These are phyloP conservation scores for Myanophis thanlyinensis DNA, from an alignment of 2,113 vertebrate genomes.

Conservation along the genomic window DNA sequence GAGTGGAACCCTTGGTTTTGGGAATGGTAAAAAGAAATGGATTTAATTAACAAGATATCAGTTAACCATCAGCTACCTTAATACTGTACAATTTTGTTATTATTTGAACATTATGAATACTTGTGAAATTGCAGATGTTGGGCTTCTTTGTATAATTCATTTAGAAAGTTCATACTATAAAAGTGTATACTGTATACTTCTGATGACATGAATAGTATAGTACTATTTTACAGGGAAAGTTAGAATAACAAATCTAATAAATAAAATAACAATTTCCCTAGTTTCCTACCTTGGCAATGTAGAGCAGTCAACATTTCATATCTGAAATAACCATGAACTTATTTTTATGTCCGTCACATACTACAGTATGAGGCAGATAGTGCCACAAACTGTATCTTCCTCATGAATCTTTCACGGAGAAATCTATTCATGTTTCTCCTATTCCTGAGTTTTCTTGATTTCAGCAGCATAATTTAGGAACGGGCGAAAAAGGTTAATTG, in stretches of 20 bases:
- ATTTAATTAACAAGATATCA: neutral
- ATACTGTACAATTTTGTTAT: no score
- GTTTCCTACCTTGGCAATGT: neutral
- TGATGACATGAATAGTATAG: neutral
- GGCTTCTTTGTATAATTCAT: no score
- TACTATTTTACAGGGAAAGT: neutral
- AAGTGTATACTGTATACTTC: no score
- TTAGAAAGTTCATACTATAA: no score
- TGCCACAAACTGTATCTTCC: neutral
- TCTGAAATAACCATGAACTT: neutral
- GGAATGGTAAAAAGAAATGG: neutral
- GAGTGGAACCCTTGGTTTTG: neutral
- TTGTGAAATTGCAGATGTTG: no score
- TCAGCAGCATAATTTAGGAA: neutral
- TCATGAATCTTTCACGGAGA: neutral
- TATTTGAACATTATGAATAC: no score
- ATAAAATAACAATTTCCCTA: neutral
- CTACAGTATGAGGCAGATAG: neutral
- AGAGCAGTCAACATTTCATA: neutral
- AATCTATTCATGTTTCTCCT: neutral
- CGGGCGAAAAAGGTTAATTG: neutral
- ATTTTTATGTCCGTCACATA: neutral
- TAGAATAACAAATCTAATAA: neutral
- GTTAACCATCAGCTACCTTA: neutral
- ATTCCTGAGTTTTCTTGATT: neutral